Percentiles rank a stretch among this genome's conserved stretches.
These are phyloP conservation scores for Petromus typicus DNA, from an alignment of 2,113 vertebrate genomes.

Conservation along the genomic window DNA sequence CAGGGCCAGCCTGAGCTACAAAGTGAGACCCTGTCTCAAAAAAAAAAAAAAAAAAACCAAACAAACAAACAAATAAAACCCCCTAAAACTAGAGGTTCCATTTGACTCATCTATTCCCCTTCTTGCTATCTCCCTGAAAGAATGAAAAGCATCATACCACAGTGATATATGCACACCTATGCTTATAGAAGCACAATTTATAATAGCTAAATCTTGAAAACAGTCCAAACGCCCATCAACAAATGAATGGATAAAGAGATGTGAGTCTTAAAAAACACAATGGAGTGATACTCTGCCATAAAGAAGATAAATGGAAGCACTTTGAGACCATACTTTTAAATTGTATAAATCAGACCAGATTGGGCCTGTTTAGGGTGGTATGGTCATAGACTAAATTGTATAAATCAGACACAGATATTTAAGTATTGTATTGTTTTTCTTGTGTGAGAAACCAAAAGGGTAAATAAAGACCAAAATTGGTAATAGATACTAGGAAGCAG, in stretches of 20 bases:
- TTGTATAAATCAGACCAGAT: neutral
- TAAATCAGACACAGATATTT: neutral
- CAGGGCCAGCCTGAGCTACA: no score
- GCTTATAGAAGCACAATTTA: neutral
- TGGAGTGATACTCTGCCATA: neutral
- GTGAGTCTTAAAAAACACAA: neutral
- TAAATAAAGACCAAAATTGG: neutral
- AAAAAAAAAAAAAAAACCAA: no score
- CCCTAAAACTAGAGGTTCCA: neutral
- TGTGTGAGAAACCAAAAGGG: neutral
- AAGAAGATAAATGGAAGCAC: neutral
- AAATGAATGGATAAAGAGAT: no score
- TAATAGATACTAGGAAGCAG: neutral
- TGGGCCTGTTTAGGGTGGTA: no score
- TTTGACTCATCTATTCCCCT: neutral
- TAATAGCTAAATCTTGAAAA: neutral
- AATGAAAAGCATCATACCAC: neutral
- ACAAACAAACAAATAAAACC: no score
- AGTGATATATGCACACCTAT: neutral
- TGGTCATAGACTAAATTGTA: no score
- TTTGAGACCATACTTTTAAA: neutral
- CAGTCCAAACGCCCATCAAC: neutral
- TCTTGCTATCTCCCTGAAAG: neutral
- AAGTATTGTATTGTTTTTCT: neutral
- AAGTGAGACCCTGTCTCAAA: no score